These are phyloP conservation scores for Globodera ellingtonae DNA, from an alignment of 1,140 invertebrate genomes.

Conservation along the genomic window DNA sequence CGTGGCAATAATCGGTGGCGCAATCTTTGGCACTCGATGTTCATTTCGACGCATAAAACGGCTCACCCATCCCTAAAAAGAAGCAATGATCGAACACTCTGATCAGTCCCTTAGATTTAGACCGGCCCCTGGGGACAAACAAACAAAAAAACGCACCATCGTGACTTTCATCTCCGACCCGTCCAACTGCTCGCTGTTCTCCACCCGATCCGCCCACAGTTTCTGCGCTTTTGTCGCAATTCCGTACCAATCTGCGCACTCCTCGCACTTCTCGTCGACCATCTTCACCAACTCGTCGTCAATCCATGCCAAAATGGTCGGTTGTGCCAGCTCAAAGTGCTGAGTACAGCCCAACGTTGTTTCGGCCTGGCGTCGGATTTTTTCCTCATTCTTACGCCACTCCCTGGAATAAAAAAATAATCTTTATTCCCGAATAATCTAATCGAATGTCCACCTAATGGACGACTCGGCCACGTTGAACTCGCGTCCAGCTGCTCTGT, in stretches of 20 bases:
- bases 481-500: constrained; percentile 59
- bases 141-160: constrained; percentile 34
- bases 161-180: constrained; percentile 55
- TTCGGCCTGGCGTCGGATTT: constrained; percentile 42
- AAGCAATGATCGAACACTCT: too few species aligned
- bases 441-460: constrained; percentile 29
- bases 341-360: constrained; percentile 23
- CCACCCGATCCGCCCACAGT: constrained; percentile 32
- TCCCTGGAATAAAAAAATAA: constrained; percentile 36
- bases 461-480: constrained; percentile 62
- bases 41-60: constrained; percentile 50
- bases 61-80: constrained; percentile 49
- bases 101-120: too few species aligned
- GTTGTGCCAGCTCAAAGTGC: constrained; percentile 37
- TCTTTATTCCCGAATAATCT: neutral
- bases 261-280: constrained; percentile 40
- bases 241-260: constrained; percentile 44
- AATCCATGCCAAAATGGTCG: constrained; percentile 29
- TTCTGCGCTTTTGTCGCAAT: constrained; percentile 47
- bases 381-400: constrained; percentile 61
- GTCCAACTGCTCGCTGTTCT: constrained; percentile 34
- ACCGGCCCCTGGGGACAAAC: neutral
- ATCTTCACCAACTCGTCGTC: constrained; percentile 33
- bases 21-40: constrained; percentile 42
- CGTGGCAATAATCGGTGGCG: constrained; percentile 51